Conservation (phyloP, 2,113 vertebrate species). For the Urocitellus parryii region DNA sequence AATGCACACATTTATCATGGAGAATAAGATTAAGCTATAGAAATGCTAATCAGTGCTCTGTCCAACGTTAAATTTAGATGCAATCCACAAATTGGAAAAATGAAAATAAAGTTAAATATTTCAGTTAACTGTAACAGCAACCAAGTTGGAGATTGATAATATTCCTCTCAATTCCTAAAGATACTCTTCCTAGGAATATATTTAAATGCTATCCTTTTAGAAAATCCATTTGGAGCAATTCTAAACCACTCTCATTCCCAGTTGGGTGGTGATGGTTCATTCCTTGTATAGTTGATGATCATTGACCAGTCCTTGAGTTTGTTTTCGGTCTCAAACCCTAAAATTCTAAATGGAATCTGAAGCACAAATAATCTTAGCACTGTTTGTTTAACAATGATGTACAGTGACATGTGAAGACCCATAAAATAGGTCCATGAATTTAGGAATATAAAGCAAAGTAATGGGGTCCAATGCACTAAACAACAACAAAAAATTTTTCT, state of each 20-base stretch:
- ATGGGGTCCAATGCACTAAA: not conserved
- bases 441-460: constrained; percentile 17
- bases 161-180: not conserved
- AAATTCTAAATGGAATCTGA: constrained; percentile 22
- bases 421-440: not conserved
- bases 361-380: not conserved
- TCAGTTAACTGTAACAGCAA: constrained; percentile 15
- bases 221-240: not conserved
- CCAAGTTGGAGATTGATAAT: not conserved
- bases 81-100: not conserved
- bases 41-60: not conserved
- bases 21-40: constrained; percentile 44
- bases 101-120: not conserved
- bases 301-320: not conserved
- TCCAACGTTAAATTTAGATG: not conserved
- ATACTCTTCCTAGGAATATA: not conserved
- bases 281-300: not conserved
- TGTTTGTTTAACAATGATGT: not conserved
- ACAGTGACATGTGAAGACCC: not conserved
- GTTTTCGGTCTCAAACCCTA: not conserved
- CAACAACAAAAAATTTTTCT: not conserved
- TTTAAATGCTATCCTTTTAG: not conserved
- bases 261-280: not conserved
- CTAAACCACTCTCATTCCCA: not conserved
- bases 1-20: not conserved